Base-by-base conservation (phyloP, 2,797 vertebrate genomes). In the Acipenser ruthenus region DNA sequence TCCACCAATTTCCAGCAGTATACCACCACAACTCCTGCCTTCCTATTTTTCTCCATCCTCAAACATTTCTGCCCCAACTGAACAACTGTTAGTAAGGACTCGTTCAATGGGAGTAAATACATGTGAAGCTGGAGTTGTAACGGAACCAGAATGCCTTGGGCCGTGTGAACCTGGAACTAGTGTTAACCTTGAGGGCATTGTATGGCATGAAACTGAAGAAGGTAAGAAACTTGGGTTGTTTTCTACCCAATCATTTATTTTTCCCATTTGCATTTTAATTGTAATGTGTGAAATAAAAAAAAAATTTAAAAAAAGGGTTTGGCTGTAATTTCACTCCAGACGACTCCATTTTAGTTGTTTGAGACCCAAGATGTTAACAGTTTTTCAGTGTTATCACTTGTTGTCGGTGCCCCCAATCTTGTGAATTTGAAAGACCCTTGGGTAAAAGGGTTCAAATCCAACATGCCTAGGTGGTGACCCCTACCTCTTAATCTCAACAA, bases 141-240 rank as follows among this genome's bases (percentile, higher is more conserved):
- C 89, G 10, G 95, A 98, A 76, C 84, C 92, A 0, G 90, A 92
- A 85, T 93, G 91, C 80, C 85, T 95, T 78, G 95, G 96, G 71
- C 96, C 96, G 68, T 99, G 96, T 85, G 94, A 95, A 79, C 96
- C 96, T 6, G 96, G 96, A 69, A 98, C 96, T 75, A 98, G 95
- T 67, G 95, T 99, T 75, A 99, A 98, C 86, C 88, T 99, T 86
- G 96, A 99, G 90, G 96, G 96, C 67, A 97, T 99, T 74, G 95
- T 99, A 67, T 99, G 96, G 96, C 96, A 99, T 70, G 96, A 99
- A 89, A 99, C 96, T 0, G 94, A 99, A 74, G 96, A 97, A 93
- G 96, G 96, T 99, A 64, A 84, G 80, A 37, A 37, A 37, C 37
- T 37, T 37, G 37, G 37, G 37, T 37, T 37, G 37, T 37, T 37